Conservation (phyloP, 2,113 vertebrate species). For the Ameiurus melas region DNA sequence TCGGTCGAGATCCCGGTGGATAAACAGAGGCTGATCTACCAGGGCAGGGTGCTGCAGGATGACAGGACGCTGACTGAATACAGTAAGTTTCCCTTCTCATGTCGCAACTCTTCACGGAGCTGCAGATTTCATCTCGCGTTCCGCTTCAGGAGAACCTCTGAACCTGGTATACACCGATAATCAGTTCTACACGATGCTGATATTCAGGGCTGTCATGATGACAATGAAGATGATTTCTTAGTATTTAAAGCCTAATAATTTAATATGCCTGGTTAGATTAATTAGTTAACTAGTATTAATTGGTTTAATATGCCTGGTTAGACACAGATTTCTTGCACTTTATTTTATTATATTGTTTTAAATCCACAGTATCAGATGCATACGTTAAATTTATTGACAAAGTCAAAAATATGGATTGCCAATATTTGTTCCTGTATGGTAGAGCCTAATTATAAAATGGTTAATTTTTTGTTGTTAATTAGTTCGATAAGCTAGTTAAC, state of each 20-base stretch:
- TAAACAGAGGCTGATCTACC: conserved; percentile 91
- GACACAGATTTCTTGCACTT: neutral
- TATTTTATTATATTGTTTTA: neutral
- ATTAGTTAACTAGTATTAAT: no score
- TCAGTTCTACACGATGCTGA: neutral
- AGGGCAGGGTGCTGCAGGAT: conserved; percentile 89
- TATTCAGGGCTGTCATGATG: neutral
- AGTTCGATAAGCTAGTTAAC: neutral
- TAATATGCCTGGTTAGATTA: neutral
- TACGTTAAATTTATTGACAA: neutral
- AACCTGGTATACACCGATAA: neutral
- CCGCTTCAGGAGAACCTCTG: neutral
- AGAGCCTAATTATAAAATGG: neutral
- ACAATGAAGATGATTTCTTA: neutral
- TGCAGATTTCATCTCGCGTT: neutral
- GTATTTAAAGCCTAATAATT: neutral
- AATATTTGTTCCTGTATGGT: neutral
- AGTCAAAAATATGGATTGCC: neutral
- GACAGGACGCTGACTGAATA: conserved; percentile 88
- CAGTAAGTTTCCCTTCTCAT: conserved; percentile 70
- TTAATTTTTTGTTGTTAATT: neutral
- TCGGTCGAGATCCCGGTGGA: conserved; percentile 86
- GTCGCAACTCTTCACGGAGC: neutral
- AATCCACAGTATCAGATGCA: neutral
- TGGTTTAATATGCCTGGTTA: neutral